Base-by-base conservation (phyloP, 37 sponge, comb jelly and placozoan species). In the Spongilla lacustris region DNA sequence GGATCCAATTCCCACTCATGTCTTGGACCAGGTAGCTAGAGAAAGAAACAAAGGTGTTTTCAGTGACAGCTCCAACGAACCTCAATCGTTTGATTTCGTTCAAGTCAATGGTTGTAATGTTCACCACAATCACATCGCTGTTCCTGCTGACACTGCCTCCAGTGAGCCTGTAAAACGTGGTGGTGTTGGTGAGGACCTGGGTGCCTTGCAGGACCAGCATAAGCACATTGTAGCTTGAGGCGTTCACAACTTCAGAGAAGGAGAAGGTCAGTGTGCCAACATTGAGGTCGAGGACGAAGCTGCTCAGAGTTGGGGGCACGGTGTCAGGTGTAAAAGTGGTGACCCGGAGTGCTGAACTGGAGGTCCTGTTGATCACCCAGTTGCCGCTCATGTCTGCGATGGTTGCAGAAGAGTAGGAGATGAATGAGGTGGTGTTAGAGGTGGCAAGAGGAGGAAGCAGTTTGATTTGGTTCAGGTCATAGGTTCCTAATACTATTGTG, bases 381-480 rank as follows among this genome's bases (percentile, higher is more conserved):
- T 88, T 92, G n/a, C 81, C 83, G 73, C 78, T 74, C 88, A 90
- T 88, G 69, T 97, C 97, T 4, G 31, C 41, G 23, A 97, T 86
- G 30, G 93, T 79, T 37, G 69, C 78, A 33, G 90, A 85, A 2
- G 80, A 68, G 49, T 89, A 84, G 12, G 91, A 82, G 24, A 97
- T 58, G 78, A 87, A 97, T 0, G 97, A 95, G 41, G 87, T 82
- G 30, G 84, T 76, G 19, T 29, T 67, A 11, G 77, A 78, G 23
- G 92, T 91, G 24, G 95, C 91, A 6, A 97, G 77, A 36, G 68
- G 75, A 26, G 84, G 75, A 19, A 84, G 30, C 2, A 85, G 86
- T 75, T 97, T 97, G 73, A 97, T 97, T 23, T 41, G 49, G 75
- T 94, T 92, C 11, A 97, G 84, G 74, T 97, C 97, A 27, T 79